Percentiles rank a stretch among this genome's conserved stretches.
Evolutionary conservation across 2,113 vertebrate genomes (phyloP).

Genomic region (Fregata magnificens): DNA sequence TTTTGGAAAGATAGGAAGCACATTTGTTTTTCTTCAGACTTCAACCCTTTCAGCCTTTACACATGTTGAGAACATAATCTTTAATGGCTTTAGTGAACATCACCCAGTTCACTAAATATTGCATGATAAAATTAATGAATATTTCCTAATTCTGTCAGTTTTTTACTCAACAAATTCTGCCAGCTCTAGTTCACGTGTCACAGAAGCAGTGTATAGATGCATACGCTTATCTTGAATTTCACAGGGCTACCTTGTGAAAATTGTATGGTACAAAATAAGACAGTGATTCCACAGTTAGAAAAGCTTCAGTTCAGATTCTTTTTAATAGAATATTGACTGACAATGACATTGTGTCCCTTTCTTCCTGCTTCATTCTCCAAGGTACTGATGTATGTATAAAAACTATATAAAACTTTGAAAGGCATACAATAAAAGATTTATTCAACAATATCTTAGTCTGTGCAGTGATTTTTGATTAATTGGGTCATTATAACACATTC

Average conservation of each 20-base stretch:
- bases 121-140: neutral
- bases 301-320: neutral
- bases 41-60: neutral
- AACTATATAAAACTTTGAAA: neutral
- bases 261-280: neutral
- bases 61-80: rapidly evolving
- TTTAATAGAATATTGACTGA: neutral
- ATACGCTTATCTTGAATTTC: neutral
- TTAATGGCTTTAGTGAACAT: neutral
- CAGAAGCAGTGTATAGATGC: neutral
- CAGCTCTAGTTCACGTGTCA: neutral
- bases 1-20: neutral
- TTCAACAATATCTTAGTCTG: neutral
- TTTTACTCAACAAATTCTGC: neutral
- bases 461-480: neutral
- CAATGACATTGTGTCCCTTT: neutral
- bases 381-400: neutral
- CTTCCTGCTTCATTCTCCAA: neutral
- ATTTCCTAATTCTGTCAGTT: neutral
- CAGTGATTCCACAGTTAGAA: neutral
- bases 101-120: neutral
- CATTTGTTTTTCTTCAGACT: neutral
- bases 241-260: neutral
- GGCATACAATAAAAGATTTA: neutral
- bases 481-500: neutral